Conservation (phyloP, 1,140 invertebrate species). For the Ips typographus region DNA sequence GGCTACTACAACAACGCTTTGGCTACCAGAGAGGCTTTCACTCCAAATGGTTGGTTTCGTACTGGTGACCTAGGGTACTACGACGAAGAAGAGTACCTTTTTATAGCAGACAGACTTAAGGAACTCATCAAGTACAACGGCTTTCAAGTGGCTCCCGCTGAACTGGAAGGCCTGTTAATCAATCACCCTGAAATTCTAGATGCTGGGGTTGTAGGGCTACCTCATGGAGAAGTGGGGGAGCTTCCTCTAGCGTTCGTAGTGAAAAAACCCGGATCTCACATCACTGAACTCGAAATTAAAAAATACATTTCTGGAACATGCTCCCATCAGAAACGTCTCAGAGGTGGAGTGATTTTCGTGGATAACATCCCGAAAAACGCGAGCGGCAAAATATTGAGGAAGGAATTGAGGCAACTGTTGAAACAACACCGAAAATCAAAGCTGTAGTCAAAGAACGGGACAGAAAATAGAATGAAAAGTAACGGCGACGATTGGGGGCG, state of each 20-base stretch:
- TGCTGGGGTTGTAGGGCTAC: conserved; percentile 71
- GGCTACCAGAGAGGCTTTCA: conserved; percentile 70
- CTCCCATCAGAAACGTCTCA: conserved; percentile 44
- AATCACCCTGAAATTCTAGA: conserved; percentile 67
- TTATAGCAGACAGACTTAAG: conserved; percentile 81
- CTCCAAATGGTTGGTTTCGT: conserved; percentile 73
- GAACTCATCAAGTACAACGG: conserved; percentile 88
- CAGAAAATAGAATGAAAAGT: background rate
- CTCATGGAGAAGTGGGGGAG: conserved; percentile 66
- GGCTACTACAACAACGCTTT: conserved; percentile 70
- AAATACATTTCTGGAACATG: background rate
- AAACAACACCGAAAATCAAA: conserved; percentile 3
- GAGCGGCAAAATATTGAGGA: conserved; percentile 52
- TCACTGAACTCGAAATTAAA: conserved; percentile 55
- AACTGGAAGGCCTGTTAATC: conserved; percentile 71
- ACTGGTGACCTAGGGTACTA: conserved; percentile 82
- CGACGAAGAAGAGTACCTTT: conserved; percentile 73
- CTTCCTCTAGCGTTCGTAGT: conserved; percentile 71
- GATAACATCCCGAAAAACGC: conserved; percentile 64
- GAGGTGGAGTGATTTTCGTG: conserved; percentile 65
- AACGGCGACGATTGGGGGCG: conserved; percentile 15
- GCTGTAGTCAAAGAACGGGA: background rate
- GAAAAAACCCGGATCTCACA: conserved; percentile 49
- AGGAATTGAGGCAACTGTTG: conserved; percentile 44
- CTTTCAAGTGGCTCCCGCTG: conserved; percentile 72